Percentiles rank a stretch among this genome's conserved stretches.
Evolutionary conservation across 2,797 vertebrate species (phyloP).

Genomic region (Amniataba percoides): DNA sequence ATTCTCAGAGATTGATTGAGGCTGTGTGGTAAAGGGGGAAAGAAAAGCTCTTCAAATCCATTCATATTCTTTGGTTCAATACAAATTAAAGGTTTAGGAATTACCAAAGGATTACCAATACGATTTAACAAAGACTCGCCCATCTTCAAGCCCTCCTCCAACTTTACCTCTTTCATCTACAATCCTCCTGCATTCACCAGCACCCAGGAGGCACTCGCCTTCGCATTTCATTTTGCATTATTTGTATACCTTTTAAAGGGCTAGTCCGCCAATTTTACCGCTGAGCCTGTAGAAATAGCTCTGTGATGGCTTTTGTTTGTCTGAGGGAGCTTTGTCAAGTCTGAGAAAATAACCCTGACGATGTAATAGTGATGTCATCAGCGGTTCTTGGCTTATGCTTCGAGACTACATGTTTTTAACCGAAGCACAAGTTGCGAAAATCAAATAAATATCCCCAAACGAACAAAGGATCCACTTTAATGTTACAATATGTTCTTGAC

Average conservation of each 20-base stretch:
- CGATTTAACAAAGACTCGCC: conserved; percentile 33
- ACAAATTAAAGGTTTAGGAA: conserved; percentile 59
- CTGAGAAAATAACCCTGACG: not conserved
- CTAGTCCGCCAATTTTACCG: not conserved
- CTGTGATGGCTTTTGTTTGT: not conserved
- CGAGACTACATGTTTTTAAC: not conserved
- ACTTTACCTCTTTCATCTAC: conserved; percentile 6
- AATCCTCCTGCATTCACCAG: conserved; percentile 8
- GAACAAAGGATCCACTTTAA: not conserved
- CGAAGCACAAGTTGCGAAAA: too few relatives aligned
- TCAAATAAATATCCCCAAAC: too few relatives aligned
- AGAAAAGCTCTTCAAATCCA: conserved; percentile 57
- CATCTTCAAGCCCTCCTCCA: conserved; percentile 10
- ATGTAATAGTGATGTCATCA: not conserved
- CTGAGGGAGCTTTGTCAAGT: not conserved
- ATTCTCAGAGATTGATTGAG: conserved; percentile 25
- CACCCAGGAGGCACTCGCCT: not conserved
- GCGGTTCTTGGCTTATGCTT: not conserved
- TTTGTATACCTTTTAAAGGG: not conserved
- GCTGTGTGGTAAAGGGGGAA: conserved; percentile 37
- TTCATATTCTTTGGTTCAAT: conserved; percentile 45
- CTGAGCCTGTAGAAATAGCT: not conserved
- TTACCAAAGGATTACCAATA: conserved; percentile 49
- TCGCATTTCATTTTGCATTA: not conserved
- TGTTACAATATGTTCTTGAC: not conserved